Evolutionary conservation across 2,888 invertebrate species (phyloP).

Genomic region (Calameuta pallipes): DNA sequence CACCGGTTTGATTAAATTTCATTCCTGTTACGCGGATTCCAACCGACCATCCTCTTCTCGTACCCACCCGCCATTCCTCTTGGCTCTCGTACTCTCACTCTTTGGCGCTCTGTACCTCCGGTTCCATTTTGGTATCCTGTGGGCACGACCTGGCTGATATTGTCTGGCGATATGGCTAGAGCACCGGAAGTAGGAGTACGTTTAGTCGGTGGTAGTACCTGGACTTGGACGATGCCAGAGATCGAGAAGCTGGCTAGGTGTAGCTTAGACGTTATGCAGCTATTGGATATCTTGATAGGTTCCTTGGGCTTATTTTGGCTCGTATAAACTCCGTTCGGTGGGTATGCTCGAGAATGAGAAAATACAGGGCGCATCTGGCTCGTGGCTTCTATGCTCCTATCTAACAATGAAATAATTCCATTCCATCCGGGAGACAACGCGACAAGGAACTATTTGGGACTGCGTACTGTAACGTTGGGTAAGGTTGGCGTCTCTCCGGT

Average conservation of each 20-base stretch:
- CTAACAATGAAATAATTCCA: slow-evolving; percentile 2
- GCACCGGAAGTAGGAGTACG: not conserved
- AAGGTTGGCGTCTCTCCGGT: slow-evolving; percentile 23
- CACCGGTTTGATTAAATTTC: slow-evolving; percentile 59
- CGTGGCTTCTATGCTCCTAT: not conserved
- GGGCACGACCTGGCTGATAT: not conserved
- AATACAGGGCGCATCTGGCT: not conserved
- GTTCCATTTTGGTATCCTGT: not conserved
- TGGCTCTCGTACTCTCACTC: not conserved
- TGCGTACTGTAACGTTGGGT: not conserved
- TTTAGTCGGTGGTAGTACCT: not conserved
- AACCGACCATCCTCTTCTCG: slow-evolving; percentile 2
- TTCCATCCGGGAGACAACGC: not conserved
- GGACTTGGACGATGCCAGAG: not conserved
- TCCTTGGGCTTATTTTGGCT: not conserved
- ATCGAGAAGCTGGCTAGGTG: not conserved
- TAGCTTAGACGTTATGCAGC: not conserved
- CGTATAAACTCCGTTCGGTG: not conserved
- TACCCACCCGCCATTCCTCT: slow-evolving; percentile 7
- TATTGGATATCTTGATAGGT: not conserved
- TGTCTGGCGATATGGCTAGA: not conserved
- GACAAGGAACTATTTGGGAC: slow-evolving; percentile 4
- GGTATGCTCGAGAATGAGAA: not conserved
- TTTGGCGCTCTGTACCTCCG: not conserved
- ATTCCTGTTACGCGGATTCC: slow-evolving; percentile 47